These are phyloP conservation scores for Helobdella robusta DNA, from an alignment of 2,888 invertebrate genomes.

Conservation along the genomic window DNA sequence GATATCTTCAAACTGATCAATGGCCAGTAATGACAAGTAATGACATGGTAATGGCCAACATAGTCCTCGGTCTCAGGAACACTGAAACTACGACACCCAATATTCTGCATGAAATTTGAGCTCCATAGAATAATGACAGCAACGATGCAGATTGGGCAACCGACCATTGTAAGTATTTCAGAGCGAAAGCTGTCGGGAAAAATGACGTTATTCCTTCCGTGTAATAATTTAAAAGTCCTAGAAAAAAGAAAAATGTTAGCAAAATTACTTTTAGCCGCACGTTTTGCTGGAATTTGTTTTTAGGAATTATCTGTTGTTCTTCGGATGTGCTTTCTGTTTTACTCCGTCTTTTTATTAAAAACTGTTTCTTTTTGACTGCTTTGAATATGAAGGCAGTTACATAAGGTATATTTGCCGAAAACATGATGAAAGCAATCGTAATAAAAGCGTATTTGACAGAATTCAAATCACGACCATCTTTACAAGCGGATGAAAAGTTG, in stretches of 20 bases:
- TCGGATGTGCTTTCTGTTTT: no score
- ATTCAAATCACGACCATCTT: no score
- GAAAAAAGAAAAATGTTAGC: slow-evolving; percentile 20
- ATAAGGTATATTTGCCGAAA: no score
- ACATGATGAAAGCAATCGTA: no score
- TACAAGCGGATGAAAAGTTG: no score
- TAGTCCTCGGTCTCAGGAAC: slow-evolving; percentile 11
- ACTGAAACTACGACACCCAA: slow-evolving; percentile 23
- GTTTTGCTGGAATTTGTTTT: neutral
- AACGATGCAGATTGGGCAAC: slow-evolving; percentile 21
- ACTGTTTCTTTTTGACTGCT: no score
- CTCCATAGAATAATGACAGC: slow-evolving; percentile 18
- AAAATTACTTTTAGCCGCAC: neutral
- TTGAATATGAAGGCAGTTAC: no score
- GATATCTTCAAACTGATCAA: slow-evolving; percentile 2
- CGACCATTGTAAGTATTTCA: slow-evolving; percentile 25
- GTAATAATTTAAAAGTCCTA: slow-evolving; percentile 23
- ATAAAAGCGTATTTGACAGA: no score
- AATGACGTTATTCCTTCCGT: slow-evolving; percentile 20
- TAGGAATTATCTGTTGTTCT: neutral
- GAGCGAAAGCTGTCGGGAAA: slow-evolving; percentile 23
- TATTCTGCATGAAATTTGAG: slow-evolving; percentile 21
- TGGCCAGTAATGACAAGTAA: neutral
- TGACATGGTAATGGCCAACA: slow-evolving; percentile 23
- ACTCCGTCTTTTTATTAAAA: no score